Percentiles rank a stretch among this genome's conserved stretches.
Evolutionary conservation across 2,113 vertebrate species (phyloP).

Genomic region (Perognathus longimembris): DNA sequence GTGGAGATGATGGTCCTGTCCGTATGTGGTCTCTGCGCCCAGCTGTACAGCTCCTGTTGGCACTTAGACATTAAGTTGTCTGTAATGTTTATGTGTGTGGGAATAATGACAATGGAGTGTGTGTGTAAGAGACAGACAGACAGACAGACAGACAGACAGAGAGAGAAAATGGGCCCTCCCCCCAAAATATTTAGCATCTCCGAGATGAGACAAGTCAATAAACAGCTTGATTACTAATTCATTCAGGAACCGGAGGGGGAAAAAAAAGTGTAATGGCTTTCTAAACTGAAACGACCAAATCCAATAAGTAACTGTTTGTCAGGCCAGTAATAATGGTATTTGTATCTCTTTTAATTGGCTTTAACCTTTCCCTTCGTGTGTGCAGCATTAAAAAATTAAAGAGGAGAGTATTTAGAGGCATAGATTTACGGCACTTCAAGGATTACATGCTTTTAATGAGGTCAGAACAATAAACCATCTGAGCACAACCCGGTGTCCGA

Average conservation of each 20-base stretch:
- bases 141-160: background rate
- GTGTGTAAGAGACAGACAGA: no score
- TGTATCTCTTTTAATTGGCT: slow-evolving; percentile 86
- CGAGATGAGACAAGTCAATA: slow-evolving; percentile 79
- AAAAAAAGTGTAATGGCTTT: slow-evolving; percentile 70
- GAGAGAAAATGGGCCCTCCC: slow-evolving; percentile 53
- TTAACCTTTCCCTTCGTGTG: slow-evolving; percentile 86
- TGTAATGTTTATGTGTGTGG: slow-evolving; percentile 67
- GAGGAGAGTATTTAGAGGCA: slow-evolving; percentile 83
- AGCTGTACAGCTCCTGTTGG: slow-evolving; percentile 67
- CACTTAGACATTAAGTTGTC: slow-evolving; percentile 64
- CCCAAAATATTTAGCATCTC: slow-evolving; percentile 56
- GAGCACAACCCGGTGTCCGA: slow-evolving; percentile 81
- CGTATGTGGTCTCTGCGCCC: slow-evolving; percentile 62
- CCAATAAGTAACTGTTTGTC: slow-evolving; percentile 82
- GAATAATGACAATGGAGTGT: slow-evolving; percentile 60
- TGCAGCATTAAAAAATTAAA: slow-evolving; percentile 86
- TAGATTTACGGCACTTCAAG: slow-evolving; percentile 82
- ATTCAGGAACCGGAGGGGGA: slow-evolving; percentile 76
- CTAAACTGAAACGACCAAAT: slow-evolving; percentile 81
- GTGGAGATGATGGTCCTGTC: slow-evolving; percentile 60
- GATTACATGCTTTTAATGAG: slow-evolving; percentile 87
- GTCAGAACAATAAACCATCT: slow-evolving; percentile 85
- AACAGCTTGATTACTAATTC: slow-evolving; percentile 81
- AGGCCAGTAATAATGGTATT: slow-evolving; percentile 83